Evolutionary conservation across 53 echinoderm and acorn worm genomes (phyloP).

Genomic region (Echinometra lucunter): DNA sequence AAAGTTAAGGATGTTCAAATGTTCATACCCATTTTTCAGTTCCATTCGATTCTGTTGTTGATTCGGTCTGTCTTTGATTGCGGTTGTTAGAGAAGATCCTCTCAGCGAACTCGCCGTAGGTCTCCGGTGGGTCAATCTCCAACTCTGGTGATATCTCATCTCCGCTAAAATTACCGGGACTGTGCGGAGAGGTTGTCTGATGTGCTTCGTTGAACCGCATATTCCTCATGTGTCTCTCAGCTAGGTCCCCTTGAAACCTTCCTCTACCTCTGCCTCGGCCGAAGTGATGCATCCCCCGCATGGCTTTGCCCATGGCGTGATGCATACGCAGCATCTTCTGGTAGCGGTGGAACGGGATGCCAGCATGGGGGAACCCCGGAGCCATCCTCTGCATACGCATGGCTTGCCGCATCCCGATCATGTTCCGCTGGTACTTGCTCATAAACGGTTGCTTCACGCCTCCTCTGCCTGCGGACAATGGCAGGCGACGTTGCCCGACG

Average conservation of each 20-base stretch:
- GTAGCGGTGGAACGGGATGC: constrained; percentile 50
- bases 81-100: constrained; percentile 13
- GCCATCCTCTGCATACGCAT: constrained; percentile 55
- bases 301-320: constrained; percentile 69
- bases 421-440: constrained; percentile 63
- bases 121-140: constrained; percentile 75
- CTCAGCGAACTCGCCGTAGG: constrained; percentile 68
- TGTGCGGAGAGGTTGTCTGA: background rate
- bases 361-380: background rate
- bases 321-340: constrained; percentile 71
- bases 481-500: constrained; percentile 62
- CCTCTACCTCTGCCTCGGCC: constrained; percentile 74
- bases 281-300: constrained; percentile 75
- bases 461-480: constrained; percentile 57
- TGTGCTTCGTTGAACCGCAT: constrained; percentile 10
- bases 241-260: constrained; percentile 54
- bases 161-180: constrained; percentile 3
- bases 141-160: constrained; percentile 73
- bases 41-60: constrained; percentile 15
- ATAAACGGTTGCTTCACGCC: constrained; percentile 65
- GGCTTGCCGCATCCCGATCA: constrained; percentile 38
- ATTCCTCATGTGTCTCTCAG: background rate
- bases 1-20: background rate
- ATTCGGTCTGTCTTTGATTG: constrained; percentile 26
- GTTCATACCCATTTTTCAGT: constrained; percentile 53